Evolutionary conservation across 2,888 invertebrate species (phyloP).

Genomic region (Nemurella pictetii): DNA sequence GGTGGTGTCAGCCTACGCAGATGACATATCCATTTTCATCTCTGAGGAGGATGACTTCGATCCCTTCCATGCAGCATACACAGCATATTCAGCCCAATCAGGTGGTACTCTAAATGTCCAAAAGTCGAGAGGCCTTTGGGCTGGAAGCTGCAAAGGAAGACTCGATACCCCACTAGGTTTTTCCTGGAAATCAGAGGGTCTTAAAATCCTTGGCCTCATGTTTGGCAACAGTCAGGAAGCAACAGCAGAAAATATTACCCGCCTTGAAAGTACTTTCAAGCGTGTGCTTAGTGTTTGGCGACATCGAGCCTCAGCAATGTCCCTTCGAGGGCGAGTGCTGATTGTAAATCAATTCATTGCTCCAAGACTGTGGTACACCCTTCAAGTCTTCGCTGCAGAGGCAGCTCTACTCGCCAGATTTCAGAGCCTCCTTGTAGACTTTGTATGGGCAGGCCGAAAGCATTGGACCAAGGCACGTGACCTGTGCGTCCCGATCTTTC

Average conservation of each 20-base stretch:
- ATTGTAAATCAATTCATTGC: background rate
- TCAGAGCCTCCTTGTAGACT: background rate
- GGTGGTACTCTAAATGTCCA: background rate
- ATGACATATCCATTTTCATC: background rate
- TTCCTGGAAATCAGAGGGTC: background rate
- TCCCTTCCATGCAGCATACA: background rate
- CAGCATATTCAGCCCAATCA: background rate
- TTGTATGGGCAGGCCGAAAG: background rate
- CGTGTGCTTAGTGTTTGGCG: background rate
- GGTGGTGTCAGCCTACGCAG: background rate
- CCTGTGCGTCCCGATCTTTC: background rate
- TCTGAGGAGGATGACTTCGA: background rate
- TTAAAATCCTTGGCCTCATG: background rate
- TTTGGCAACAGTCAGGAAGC: background rate
- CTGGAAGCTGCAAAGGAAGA: background rate
- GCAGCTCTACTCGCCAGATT: background rate
- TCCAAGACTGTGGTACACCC: background rate
- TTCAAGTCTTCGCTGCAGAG: background rate
- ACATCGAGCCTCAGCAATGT: background rate
- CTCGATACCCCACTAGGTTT: background rate
- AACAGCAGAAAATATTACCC: background rate
- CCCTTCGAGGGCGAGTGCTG: background rate
- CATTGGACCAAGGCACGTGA: background rate
- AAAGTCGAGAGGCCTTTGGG: background rate
- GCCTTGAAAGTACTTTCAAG: background rate